Percentiles rank a stretch among this genome's conserved stretches.
Conservation (phyloP, 1,140 invertebrate genomes). For the Procambarus virginalis region DNA sequence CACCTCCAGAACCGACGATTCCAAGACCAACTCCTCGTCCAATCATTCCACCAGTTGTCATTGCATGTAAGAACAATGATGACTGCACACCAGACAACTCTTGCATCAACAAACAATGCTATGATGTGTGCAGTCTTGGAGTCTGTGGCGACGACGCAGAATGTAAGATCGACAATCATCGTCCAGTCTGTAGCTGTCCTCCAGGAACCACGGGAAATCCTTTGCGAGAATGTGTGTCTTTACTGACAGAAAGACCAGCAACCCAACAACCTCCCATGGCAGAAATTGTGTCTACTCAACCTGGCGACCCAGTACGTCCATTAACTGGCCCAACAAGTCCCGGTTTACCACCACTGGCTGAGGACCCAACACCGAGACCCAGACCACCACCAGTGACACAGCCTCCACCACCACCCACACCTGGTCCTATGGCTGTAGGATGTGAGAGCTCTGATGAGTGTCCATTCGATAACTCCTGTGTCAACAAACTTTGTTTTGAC, state of each 20-base stretch:
- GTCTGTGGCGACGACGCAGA: slow-evolving; percentile 85
- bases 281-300: not conserved
- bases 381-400: slow-evolving; percentile 29
- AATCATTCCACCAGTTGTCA: slow-evolving; percentile 75
- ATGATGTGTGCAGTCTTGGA: slow-evolving; percentile 81
- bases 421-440: slow-evolving; percentile 80
- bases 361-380: slow-evolving; percentile 27
- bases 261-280: slow-evolving; percentile 8
- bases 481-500: slow-evolving; percentile 71
- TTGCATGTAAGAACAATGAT: slow-evolving; percentile 67
- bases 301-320: not conserved
- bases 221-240: slow-evolving; percentile 23
- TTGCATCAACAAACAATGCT: slow-evolving; percentile 80
- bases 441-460: slow-evolving; percentile 71
- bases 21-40: slow-evolving; percentile 61
- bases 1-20: slow-evolving; percentile 78
- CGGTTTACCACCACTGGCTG: slow-evolving; percentile 35
- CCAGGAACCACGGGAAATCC: slow-evolving; percentile 73
- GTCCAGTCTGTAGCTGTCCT: slow-evolving; percentile 72
- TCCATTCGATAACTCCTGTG: slow-evolving; percentile 71
- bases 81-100: slow-evolving; percentile 84
- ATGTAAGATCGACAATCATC: slow-evolving; percentile 75
- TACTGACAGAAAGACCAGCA: slow-evolving; percentile 22
- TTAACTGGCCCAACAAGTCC: slow-evolving; percentile 14
- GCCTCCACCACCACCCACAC: slow-evolving; percentile 79